Base-by-base conservation (phyloP, 2,888 invertebrate genomes). In the Xanthorhoe spadicearia region DNA sequence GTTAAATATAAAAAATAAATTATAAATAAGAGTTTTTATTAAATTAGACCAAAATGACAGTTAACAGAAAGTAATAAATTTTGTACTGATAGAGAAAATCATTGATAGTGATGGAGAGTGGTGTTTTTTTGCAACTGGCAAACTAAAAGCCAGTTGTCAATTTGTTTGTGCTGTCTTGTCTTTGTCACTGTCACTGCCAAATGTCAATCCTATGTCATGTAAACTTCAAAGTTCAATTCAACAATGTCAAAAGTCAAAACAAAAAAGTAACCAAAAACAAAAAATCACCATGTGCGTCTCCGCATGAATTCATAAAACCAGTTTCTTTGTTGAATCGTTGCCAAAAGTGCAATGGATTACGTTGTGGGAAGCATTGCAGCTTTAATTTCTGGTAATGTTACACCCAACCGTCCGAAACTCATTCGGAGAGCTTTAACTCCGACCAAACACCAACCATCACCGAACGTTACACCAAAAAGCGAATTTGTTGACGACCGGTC, bases 311-410 rank as follows among this genome's bases (percentile, higher is more conserved):
- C 35, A 18, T 52, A 50, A 59, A 68, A 61, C 56, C 62, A 62
- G 64, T 63, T 70, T 70, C 61, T 69, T 66, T 38, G 55, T 70
- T 65, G 59, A 67, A 63, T 52, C 23, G 19, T 62, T 53, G 17
- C 43, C 10, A 59, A 35, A 65, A 54, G 63, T 64, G 74, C 70
- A 48, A 93, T 93, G 93, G 93, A 93, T 84, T 94, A 94, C 81
- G 88, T 93, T 35, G 84, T 94, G 48, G 95, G 95, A 64, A 94
- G 94, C 80, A 87, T 95, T 64, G 94, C 94, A 66, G 94, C 94
- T 69, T 82, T 95, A 73, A 90, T 95, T 79, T 91, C 94, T 17
- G 94, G 94, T 54, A 90, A 92, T 68, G 93, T 93, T 46, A 94
- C 94, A 1, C 93, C 94, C 7, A 94, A 93, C 72, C 89, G 94